phyloP scores from a whole-genome alignment of 2,888 invertebrate species.

The Pristionchus japonicus region DNA sequence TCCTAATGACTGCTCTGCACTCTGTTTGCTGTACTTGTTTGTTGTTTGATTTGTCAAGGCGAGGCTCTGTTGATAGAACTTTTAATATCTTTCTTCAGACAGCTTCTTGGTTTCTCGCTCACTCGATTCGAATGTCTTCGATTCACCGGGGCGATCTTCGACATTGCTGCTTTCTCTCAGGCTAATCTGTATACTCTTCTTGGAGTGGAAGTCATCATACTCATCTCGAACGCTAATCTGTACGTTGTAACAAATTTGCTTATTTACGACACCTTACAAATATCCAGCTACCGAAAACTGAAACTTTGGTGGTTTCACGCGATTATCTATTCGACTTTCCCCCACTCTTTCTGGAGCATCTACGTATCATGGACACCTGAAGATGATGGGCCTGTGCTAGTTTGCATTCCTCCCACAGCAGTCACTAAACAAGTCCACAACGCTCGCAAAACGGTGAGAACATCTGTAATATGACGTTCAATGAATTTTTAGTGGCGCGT shows the following conservation, averaged over 20 bases:
- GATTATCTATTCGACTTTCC: neutral
- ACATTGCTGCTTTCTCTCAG: neutral
- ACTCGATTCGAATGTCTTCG: too few relatives aligned
- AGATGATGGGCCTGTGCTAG: neutral
- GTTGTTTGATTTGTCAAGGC: neutral
- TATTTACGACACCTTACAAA: too few relatives aligned
- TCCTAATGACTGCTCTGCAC: constrained; percentile 28
- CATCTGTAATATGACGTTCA: too few relatives aligned
- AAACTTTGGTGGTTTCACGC: constrained; percentile 12
- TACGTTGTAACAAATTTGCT: neutral
- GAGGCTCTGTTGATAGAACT: too few relatives aligned
- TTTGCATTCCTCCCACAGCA: neutral
- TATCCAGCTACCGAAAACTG: too few relatives aligned
- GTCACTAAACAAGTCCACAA: neutral
- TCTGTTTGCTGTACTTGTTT: neutral
- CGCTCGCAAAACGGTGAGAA: too few relatives aligned
- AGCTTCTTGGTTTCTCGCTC: too few relatives aligned
- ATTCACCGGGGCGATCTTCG: too few relatives aligned
- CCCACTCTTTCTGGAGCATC: neutral
- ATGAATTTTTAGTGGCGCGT: too few relatives aligned
- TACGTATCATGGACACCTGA: neutral
- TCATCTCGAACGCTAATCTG: neutral
- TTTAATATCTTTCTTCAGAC: too few relatives aligned
- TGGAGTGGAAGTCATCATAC: neutral
- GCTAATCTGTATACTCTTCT: neutral